These are phyloP conservation scores for Myotis planiceps DNA, from an alignment of 2,797 vertebrate genomes.

Conservation along the genomic window DNA sequence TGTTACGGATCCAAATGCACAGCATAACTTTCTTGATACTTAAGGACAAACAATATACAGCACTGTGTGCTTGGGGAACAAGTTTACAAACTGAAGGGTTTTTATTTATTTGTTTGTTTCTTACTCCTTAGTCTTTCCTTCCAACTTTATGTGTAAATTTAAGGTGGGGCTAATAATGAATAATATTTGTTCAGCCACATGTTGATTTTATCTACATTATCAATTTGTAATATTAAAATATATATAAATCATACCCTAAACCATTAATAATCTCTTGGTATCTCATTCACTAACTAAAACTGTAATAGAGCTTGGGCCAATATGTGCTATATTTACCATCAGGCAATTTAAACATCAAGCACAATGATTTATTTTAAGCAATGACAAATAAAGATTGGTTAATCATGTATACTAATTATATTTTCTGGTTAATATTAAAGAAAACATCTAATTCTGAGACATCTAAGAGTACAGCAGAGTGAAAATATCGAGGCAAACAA, in stretches of 20 bases:
- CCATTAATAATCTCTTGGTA: slow-evolving; percentile 50
- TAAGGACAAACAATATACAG: not conserved
- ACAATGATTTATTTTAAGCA: slow-evolving; percentile 48
- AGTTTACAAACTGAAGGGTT: not conserved
- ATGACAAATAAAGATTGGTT: not conserved
- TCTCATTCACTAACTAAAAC: slow-evolving; percentile 53
- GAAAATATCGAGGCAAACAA: not conserved
- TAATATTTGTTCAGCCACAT: not conserved
- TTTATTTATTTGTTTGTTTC: not conserved
- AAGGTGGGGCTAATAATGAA: not conserved
- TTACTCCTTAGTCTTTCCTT: not conserved
- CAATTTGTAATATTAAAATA: not conserved
- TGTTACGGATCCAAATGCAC: slow-evolving; percentile 4
- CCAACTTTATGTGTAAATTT: not conserved
- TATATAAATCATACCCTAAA: slow-evolving; percentile 38
- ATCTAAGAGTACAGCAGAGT: not conserved
- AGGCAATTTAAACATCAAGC: not conserved
- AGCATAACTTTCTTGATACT: not conserved
- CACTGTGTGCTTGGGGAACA: not conserved
- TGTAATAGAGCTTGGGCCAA: not conserved
- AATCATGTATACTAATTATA: not conserved
- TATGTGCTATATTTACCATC: slow-evolving; percentile 53
- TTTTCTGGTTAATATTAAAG: not conserved
- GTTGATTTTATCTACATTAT: slow-evolving; percentile 26
- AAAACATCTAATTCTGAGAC: not conserved